Evolutionary conservation across 37 sponge, comb jelly and placozoan species (phyloP), one percentile per base, ranked within the genome.

Genomic region (Halisarca cf. caerulea): DNA sequence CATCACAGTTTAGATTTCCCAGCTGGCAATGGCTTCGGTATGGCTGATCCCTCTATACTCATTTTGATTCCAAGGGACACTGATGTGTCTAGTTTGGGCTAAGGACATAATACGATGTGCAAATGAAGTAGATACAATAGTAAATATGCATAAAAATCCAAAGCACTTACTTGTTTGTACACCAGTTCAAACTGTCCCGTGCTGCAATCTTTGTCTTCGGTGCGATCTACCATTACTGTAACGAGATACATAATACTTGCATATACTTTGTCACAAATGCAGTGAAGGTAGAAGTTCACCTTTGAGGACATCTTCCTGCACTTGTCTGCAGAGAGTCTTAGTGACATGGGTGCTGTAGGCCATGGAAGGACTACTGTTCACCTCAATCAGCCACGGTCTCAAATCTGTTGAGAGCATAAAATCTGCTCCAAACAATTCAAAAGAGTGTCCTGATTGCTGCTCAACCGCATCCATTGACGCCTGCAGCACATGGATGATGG

Each of bases 351-450:
- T 94, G 47, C 89, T 96, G 72, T 69, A 62, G 21, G 89, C 88
- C 95, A 98, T 94, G 5, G 95, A 88, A 25, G 99, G 99, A 74
- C 96, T 91, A 78, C 90, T 92, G 84, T 98, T 98, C 74, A 98
- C 86, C 82, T 98, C 99, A 77, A 98, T 90, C 82, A 98, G 88
- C 96, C 96, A 98, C 0, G 96, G 93, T 23, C 80, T 82, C 71
- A 83, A 92, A 86, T 98, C 96, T 37, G 41, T 80, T 41, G 88
- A 87, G 54, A 98, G 44, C 96, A 98, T 98, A 72, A 98, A 98
- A 64, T 98, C 99, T 20, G 99, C 99, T 68, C 99, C 99, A 51
- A 85, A 97, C 57, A 97, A 89, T 64, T 97, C 98, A 86, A 97
- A 97, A 0, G 94, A 83, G 64, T 90, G 77, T 1, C 38, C 42